Evolutionary conservation across 2,113 vertebrate genomes (phyloP).

Genomic region (Colaptes auratus): DNA sequence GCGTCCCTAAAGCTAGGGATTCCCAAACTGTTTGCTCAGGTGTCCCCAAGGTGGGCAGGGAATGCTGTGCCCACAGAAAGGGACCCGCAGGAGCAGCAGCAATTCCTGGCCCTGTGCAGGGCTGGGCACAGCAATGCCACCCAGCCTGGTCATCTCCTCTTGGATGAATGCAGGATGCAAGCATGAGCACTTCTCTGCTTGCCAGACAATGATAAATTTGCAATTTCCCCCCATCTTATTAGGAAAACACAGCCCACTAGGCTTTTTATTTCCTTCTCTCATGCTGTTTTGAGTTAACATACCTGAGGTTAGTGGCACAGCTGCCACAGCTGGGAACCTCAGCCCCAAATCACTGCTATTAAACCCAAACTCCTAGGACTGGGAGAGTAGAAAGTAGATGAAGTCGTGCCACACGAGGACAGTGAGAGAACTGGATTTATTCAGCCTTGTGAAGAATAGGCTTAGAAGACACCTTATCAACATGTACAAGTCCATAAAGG

Average conservation of each 20-base stretch:
- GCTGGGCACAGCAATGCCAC: neutral
- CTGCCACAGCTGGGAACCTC: neutral
- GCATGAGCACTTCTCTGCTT: neutral
- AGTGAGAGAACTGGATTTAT: no score
- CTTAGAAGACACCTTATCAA: no score
- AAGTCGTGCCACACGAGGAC: no score
- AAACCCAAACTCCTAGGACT: neutral
- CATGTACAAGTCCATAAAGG: no score
- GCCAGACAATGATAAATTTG: neutral
- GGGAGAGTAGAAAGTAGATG: neutral
- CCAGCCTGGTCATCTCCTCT: neutral
- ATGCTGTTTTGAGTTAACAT: neutral
- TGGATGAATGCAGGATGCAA: rapidly evolving
- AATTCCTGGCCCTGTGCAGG: neutral
- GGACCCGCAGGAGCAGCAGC: neutral
- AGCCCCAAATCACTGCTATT: neutral
- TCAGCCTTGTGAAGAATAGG: no score
- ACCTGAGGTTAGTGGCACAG: neutral
- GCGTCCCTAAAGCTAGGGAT: neutral
- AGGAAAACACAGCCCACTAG: neutral
- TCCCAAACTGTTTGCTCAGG: neutral
- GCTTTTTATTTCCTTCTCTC: neutral
- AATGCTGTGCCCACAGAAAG: neutral
- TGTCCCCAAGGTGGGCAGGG: neutral
- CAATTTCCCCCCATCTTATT: neutral